These are phyloP conservation scores for Frankliniella fusca DNA, from an alignment of 2,888 invertebrate species.

Conservation along the genomic window DNA sequence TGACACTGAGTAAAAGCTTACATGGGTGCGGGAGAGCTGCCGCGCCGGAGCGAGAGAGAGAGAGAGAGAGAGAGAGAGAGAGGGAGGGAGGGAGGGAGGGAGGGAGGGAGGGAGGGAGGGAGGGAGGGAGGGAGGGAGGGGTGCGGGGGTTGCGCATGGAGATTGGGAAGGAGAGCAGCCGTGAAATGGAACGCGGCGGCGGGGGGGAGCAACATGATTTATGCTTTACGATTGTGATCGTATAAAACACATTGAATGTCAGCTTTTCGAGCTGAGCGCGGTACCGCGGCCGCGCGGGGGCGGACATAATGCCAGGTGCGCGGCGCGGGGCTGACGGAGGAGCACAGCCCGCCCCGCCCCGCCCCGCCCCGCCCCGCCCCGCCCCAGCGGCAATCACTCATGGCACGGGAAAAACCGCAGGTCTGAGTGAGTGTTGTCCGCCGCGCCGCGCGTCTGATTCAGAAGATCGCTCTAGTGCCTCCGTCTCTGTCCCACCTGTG, in stretches of 20 bases:
- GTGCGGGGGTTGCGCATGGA: background rate
- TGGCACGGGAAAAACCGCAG: no score
- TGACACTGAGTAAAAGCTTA: no score
- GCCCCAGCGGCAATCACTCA: no score
- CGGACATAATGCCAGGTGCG: no score
- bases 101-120: conserved; percentile 29
- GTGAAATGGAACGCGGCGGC: conserved; percentile 18
- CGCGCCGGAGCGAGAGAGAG: background rate
- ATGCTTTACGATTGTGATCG: conserved; percentile 11
- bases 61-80: conserved; percentile 20
- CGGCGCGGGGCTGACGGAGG: no score
- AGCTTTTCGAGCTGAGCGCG: conserved; percentile 1
- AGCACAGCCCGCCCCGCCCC: background rate
- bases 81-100: conserved; percentile 29
- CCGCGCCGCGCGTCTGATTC: no score
- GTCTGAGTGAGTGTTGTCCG: no score
- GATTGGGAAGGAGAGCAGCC: conserved; percentile 13
- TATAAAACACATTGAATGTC: conserved; percentile 14
- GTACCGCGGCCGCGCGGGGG: background rate
- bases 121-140: conserved; percentile 31
- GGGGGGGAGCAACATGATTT: conserved; percentile 21
- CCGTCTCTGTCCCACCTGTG: no score
- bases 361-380: no score
- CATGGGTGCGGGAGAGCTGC: no score
- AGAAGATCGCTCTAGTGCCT: no score